Percentiles rank a stretch among this genome's conserved stretches.
These are phyloP conservation scores for Serilophus lunatus DNA, from an alignment of 2,113 vertebrate species.

Conservation along the genomic window DNA sequence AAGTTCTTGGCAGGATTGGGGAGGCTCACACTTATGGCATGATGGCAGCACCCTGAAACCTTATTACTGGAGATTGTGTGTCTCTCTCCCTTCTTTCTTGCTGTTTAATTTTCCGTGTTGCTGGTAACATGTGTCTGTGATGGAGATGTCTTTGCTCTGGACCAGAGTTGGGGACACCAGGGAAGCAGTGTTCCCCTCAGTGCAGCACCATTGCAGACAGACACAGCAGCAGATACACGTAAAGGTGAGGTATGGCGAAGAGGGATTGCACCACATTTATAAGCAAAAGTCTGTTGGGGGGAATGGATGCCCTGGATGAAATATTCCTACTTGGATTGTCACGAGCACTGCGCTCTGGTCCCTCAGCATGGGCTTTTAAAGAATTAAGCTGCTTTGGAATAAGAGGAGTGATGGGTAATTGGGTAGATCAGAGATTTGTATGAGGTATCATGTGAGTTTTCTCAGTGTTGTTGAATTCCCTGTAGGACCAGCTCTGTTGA, in stretches of 20 bases:
- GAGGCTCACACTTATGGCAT: rapidly evolving
- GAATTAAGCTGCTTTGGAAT: not conserved
- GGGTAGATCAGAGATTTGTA: not conserved
- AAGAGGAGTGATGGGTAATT: not conserved
- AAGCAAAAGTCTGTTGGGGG: not conserved
- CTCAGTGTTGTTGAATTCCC: not conserved
- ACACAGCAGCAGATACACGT: rapidly evolving
- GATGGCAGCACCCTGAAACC: not conserved
- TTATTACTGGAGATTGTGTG: not conserved
- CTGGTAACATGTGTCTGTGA: rapidly evolving
- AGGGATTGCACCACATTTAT: not conserved
- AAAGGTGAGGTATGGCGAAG: not conserved
- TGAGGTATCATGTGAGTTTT: not conserved
- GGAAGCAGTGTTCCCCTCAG: not conserved
- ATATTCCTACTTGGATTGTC: no score
- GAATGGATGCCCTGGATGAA: not conserved
- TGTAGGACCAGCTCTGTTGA: not conserved
- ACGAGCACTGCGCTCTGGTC: no score
- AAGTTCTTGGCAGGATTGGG: not conserved
- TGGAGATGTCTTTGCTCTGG: not conserved
- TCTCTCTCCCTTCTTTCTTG: not conserved
- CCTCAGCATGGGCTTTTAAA: not conserved
- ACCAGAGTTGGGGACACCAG: not conserved
- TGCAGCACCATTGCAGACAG: not conserved
- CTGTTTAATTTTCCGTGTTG: no score